Base-by-base conservation (phyloP, 2,113 vertebrate species). In the Chloropsis hardwickii region DNA sequence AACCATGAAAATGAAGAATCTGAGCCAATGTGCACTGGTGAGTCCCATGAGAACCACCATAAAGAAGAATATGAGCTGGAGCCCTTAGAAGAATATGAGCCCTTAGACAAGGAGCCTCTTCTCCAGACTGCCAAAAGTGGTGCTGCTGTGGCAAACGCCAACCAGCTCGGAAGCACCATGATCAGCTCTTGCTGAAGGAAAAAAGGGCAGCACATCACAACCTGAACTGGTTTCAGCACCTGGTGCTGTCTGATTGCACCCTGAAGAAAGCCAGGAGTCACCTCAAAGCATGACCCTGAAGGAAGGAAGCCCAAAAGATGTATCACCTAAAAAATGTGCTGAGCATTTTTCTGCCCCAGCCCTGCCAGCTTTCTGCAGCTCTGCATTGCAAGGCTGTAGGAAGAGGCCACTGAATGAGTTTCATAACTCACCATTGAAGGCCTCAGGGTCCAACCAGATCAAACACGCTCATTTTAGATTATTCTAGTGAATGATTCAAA, bases 181-280 rank as follows among this genome's bases (percentile, higher is more conserved):
- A 99, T 89, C 98, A 98, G 97, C 97, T 99, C 64, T 98, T 99
- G 99, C 87, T 92, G 98, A 57, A 80, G 10, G 4, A 48, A 80
- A 37, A 42, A 47, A 2, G 98, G 98, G 8, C 56, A 87, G 40
- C 98, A 97, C 96, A 97, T 99, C 92, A 96, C 98, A 57, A 92
- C 94, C 12, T 98, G 98, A 29, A 86, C 7, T 83, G 95, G 5
- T 98, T 99, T n/a, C 40, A 88, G 58, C 88, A 71, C 73, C 97
- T 99, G 2, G 92, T 98, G 72, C 92, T 99, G 25, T 86, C 90
- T 82, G 39, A 39, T 22, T 1, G 4, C n/a, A 62, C 15, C 31
- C 33, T 56, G 15, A 67, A 92, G 79, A 84, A 81, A 76, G 27
- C 22, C 51, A 94, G 65, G 16, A 67, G 18, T 62, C 44, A 45